A percentile compares a stretch with the other conserved stretches of the same genome.
These are phyloP conservation scores for Nothoprocta pentlandii DNA, from an alignment of 2,113 vertebrate species.

Conservation along the genomic window DNA sequence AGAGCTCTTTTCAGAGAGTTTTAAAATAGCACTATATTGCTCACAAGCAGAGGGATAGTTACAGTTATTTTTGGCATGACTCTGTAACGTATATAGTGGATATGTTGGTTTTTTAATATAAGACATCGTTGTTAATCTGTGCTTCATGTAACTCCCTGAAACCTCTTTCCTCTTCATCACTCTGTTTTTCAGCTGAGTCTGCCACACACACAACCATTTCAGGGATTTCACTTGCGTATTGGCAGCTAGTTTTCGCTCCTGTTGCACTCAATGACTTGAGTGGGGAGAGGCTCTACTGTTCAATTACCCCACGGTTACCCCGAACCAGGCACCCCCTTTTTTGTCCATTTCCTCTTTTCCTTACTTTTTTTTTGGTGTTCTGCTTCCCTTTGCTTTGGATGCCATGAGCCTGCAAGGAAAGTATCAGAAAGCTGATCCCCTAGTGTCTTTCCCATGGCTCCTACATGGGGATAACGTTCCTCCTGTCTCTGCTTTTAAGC, in stretches of 20 bases:
- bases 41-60: conserved; percentile 7
- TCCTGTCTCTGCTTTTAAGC: not conserved
- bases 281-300: not conserved
- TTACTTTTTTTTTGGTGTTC: not conserved
- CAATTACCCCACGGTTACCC: rapidly evolving
- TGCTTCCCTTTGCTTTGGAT: not conserved
- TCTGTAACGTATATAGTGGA: not conserved
- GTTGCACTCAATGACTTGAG: not conserved
- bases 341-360: not conserved
- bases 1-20: conserved; percentile 6
- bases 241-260: not conserved
- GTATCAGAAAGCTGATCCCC: not conserved
- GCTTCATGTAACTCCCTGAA: not conserved
- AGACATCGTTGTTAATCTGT: not conserved
- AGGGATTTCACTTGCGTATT: not conserved
- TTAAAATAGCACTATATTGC: not conserved
- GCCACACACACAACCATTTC: not conserved
- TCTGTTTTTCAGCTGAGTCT: not conserved
- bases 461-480: rapidly evolving
- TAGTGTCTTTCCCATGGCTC: not conserved
- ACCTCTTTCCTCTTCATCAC: not conserved
- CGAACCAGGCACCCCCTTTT: not conserved
- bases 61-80: not conserved
- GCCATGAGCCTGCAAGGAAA: not conserved
- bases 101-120: not conserved